Evolutionary conservation across 2,113 vertebrate species (phyloP), one percentile per base, ranked within the genome.

Genomic region (Lasiurus cinereus): DNA sequence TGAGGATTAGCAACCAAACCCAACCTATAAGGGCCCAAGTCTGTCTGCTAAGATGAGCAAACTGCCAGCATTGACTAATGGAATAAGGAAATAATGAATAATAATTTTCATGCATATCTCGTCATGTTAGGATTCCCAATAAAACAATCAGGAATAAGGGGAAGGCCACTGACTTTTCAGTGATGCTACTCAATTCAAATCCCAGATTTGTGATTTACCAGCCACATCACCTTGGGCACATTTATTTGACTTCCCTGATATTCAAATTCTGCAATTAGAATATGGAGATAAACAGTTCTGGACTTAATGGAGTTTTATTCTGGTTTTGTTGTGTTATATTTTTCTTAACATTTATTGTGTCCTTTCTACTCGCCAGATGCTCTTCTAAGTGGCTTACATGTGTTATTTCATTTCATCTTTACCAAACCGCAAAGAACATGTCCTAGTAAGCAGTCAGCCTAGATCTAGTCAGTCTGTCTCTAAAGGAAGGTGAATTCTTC

Each of bases 391-490:
- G 33, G 3, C 84, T 78, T 93, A 24, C 7, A 8, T 18, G 22
- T 83, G 54, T 70, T 74, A 36, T 62, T 18, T 39, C 10, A 88
- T 74, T 88, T 94, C 54, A 31, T 85, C 33, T 94, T 90, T 54
- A 31, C 22, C 31, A 64, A 73, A 59, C 22, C 21, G 6, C 43
- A 56, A 43, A 56, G n/a, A 73, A 79, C 1, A 0, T 76, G 22
- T 52, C n/a, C 18, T 59, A 54, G 11, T 54, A 46, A 70, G 36
- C 3, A 22, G 27, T 52, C 52, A 39, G 24, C 69, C 3, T 22
- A 27, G 5, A 78, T 91, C 10, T 43, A 66, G 72, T 39, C 39
- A 22, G 2, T 29, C 3, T 67, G 0, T 67, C 59, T 80, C 84
- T 62, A 31, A 83, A 62, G 39, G 10, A 78, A n/a, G 22, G 36